Percentiles rank a stretch among this genome's conserved stretches.
Conservation (phyloP, 2,113 vertebrate species). For the Loxodonta africana region DNA sequence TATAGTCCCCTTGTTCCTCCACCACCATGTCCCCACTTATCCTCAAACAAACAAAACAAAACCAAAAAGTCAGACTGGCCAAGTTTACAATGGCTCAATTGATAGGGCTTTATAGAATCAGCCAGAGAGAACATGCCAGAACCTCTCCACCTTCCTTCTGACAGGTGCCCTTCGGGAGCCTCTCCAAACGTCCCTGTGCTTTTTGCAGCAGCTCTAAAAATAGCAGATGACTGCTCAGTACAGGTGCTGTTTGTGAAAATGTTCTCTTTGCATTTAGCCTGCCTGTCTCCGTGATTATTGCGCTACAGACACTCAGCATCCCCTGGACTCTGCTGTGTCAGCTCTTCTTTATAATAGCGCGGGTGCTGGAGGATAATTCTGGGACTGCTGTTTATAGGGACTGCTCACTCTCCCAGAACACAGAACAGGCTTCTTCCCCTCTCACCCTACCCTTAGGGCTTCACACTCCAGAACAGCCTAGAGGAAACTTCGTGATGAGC, state of each 20-base stretch:
- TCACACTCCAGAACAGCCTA: constrained; percentile 20
- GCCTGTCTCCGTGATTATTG: constrained; percentile 85
- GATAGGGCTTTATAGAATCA: constrained; percentile 7
- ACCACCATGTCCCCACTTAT: not conserved
- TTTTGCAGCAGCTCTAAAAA: constrained; percentile 81
- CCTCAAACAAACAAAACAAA: not conserved
- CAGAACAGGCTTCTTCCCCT: constrained; percentile 26
- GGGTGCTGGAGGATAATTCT: constrained; percentile 63
- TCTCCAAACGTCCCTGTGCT: constrained; percentile 74
- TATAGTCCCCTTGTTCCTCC: not conserved
- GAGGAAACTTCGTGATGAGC: not conserved
- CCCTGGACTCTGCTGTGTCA: constrained; percentile 86
- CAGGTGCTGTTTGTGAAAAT: constrained; percentile 82
- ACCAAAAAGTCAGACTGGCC: not conserved
- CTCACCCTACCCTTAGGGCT: not conserved
- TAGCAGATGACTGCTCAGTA: constrained; percentile 73
- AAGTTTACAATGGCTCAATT: constrained; percentile 48
- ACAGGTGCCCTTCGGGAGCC: constrained; percentile 35
- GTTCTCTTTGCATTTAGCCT: constrained; percentile 84
- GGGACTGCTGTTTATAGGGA: constrained; percentile 77
- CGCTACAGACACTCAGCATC: constrained; percentile 74
- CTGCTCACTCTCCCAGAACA: constrained; percentile 36
- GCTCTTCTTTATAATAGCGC: constrained; percentile 83
- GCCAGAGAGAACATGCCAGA: not conserved
- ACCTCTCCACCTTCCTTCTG: constrained; percentile 44